Evolutionary conservation across 2,888 invertebrate species (phyloP).

Genomic region (Phengaris alcon): DNA sequence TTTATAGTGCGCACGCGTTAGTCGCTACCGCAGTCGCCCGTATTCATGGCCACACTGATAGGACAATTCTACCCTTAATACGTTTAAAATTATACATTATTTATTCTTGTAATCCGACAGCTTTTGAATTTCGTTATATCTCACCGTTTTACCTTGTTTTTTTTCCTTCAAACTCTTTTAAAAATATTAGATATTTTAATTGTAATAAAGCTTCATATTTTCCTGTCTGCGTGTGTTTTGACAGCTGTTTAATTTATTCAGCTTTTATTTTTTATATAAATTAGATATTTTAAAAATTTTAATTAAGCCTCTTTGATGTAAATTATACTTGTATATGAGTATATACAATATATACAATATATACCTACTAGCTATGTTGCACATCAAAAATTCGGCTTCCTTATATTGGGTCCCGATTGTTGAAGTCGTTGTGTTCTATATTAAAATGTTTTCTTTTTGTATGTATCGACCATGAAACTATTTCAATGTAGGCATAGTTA

Average conservation of each 20-base stretch:
- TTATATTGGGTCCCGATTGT: too few relatives aligned
- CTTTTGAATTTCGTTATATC: slow-evolving; percentile 19
- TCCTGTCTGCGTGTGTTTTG: background rate
- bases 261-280: background rate
- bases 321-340: too few relatives aligned
- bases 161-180: background rate
- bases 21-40: background rate
- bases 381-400: too few relatives aligned
- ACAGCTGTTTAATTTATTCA: background rate
- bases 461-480: too few relatives aligned
- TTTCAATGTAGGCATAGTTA: too few relatives aligned
- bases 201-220: background rate
- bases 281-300: background rate
- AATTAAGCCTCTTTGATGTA: too few relatives aligned
- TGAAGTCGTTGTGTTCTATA: too few relatives aligned
- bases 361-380: too few relatives aligned
- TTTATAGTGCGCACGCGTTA: background rate
- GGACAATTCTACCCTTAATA: slow-evolving; percentile 18
- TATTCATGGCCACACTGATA: background rate
- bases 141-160: background rate
- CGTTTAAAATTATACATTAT: slow-evolving; percentile 27
- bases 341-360: too few relatives aligned
- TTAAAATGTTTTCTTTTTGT: too few relatives aligned
- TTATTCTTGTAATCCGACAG: slow-evolving; percentile 11
- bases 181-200: background rate